Conservation (phyloP, 2,888 invertebrate species). For the Scaptomyza reducta region DNA sequence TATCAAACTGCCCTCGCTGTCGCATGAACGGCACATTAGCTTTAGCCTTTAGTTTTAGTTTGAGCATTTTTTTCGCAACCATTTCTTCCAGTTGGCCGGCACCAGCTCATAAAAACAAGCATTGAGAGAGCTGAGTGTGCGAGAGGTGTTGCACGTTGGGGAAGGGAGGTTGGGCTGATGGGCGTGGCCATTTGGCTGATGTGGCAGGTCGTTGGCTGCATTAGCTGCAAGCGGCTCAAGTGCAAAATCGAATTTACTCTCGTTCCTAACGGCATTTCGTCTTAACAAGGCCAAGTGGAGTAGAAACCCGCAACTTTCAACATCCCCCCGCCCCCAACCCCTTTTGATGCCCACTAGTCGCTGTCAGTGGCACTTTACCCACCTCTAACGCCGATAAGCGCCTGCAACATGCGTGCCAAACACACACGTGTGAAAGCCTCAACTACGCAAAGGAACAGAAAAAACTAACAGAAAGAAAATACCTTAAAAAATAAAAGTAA, state of each 20-base stretch:
- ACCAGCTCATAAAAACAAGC: conserved; percentile 35
- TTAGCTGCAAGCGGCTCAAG: conserved; percentile 78
- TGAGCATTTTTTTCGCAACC: conserved; percentile 51
- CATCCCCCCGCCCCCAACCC: not conserved
- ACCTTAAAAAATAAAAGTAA: conserved; percentile 1
- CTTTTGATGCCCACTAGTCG: not conserved
- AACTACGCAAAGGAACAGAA: conserved; percentile 24
- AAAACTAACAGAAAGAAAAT: not conserved
- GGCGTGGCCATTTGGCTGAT: conserved; percentile 51
- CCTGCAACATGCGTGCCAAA: conserved; percentile 74
- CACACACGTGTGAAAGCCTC: conserved; percentile 59
- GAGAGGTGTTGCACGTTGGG: not conserved
- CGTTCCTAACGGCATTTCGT: conserved; percentile 75
- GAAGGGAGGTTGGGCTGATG: not conserved
- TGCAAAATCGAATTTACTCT: conserved; percentile 76
- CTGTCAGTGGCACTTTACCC: conserved; percentile 12
- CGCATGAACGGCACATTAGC: conserved; percentile 56
- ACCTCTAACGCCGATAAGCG: conserved; percentile 64
- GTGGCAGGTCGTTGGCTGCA: conserved; percentile 66
- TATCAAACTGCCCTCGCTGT: conserved; percentile 31
- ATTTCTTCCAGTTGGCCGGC: conserved; percentile 58
- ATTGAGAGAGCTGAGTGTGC: not conserved
- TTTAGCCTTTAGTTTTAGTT: conserved; percentile 61
- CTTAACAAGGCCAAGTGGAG: conserved; percentile 64
- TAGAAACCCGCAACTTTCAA: conserved; percentile 5